Evolutionary conservation across 2,113 vertebrate species (phyloP), one percentile per base, ranked within the genome.

Genomic region (Noturus placidus): DNA sequence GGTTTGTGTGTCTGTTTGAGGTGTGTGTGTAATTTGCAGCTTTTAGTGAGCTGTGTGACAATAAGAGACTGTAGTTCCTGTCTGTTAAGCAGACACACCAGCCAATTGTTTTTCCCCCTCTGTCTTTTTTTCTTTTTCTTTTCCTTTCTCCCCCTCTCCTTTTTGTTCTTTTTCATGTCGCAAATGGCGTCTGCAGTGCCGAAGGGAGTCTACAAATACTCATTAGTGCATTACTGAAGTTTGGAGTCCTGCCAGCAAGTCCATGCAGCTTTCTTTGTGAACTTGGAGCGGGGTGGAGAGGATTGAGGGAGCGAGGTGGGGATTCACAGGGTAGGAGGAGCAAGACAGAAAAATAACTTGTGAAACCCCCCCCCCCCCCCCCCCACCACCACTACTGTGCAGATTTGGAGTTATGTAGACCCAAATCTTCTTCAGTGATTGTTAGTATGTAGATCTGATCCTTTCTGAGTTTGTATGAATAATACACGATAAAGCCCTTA

Each of bases 201-300:
- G 84, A 90, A 70, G 90, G 89, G 88, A 89, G 89, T 88, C 88
- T 90, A 87, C 87, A 83, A 90, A 88, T 86, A 90, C 88, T 92
- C 91, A 92, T 92, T 91, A 91, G 84, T 87, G 88, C 86, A 87
- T 90, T 89, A 89, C 88, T 88, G 85, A 87, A 91, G 59, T 89
- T 88, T 90, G 91, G 89, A 90, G 74, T 74, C 38, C 86, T 92
- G 90, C 89, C 90, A 92, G 83, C 30, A 82, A 83, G 82, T 82
- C 82, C 20, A 42, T 76, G 82, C 87, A 59, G 78, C 81, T 38
- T 83, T 88, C 70, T 63, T 76, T 54, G 84, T 69, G 88, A 88
- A 88, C 72, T 81, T 67, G 42, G 30, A 79, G 70, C 46, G 78
- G 33, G 85, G 76, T 77, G 86, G 76, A 15, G 56, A 33, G 54